Evolutionary conservation across 2,888 invertebrate genomes (phyloP).

Genomic region (Synanthedon andrenaeformis): DNA sequence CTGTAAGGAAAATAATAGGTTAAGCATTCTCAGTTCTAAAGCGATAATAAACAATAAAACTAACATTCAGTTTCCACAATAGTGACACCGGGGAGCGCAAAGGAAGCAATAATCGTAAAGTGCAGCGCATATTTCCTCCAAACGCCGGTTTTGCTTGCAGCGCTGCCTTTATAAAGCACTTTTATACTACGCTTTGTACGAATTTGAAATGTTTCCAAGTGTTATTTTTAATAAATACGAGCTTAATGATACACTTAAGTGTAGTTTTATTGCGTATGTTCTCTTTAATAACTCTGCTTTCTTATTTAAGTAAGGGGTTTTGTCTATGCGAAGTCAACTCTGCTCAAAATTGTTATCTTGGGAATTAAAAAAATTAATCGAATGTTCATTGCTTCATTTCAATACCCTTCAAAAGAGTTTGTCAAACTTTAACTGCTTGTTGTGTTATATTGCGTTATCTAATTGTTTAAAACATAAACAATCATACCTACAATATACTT

Average conservation of each 20-base stretch:
- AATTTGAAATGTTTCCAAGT: slow-evolving; percentile 39
- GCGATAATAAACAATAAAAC: slow-evolving; percentile 39
- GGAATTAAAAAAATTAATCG: too few species aligned
- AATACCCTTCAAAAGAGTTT: too few species aligned
- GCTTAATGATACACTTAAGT: not conserved
- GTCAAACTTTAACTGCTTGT: too few species aligned
- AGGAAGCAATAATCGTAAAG: slow-evolving; percentile 56
- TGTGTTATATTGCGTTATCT: too few species aligned
- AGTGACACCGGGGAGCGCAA: slow-evolving; percentile 19
- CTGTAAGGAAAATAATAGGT: too few species aligned
- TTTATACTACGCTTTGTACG: slow-evolving; percentile 36
- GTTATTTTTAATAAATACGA: slow-evolving; percentile 6
- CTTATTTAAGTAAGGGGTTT: too few species aligned
- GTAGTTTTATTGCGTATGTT: not conserved
- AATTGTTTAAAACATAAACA: too few species aligned
- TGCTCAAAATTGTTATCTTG: too few species aligned
- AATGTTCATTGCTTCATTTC: too few species aligned
- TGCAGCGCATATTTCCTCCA: slow-evolving; percentile 39
- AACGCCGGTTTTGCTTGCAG: slow-evolving; percentile 6
- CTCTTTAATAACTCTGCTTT: not conserved
- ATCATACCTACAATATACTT: too few species aligned
- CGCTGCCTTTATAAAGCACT: slow-evolving; percentile 20
- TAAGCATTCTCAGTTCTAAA: slow-evolving; percentile 19
- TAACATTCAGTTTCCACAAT: slow-evolving; percentile 13
- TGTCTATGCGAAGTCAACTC: too few species aligned